A percentile compares a stretch with the other conserved stretches of the same genome.
Conservation (phyloP, 2,888 invertebrate species). For the Oxytorus armatus region DNA sequence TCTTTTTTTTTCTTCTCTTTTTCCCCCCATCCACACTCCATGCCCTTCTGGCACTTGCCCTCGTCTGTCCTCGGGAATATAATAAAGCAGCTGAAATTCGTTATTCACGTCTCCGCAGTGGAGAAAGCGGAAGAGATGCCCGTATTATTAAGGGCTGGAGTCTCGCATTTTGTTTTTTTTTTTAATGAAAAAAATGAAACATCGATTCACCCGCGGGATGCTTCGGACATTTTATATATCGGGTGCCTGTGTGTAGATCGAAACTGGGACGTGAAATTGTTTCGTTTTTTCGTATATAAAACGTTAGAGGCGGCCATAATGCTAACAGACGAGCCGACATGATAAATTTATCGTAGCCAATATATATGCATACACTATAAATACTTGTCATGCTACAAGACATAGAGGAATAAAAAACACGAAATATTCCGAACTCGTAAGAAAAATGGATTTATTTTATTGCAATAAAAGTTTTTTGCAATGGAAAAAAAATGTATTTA, state of each 20-base stretch:
- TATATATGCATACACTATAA: no score
- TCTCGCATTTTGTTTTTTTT: constrained; percentile 3
- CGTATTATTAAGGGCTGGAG: not conserved
- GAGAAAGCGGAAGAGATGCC: constrained; percentile 8
- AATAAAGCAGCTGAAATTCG: constrained; percentile 56
- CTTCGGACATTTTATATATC: constrained; percentile 23
- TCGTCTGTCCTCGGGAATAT: constrained; percentile 28
- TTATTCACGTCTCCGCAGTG: constrained; percentile 52
- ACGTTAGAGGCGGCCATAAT: constrained; percentile 2
- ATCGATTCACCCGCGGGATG: constrained; percentile 11
- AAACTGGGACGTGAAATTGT: constrained; percentile 24
- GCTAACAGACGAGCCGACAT: constrained; percentile 10
- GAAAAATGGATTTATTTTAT: constrained; percentile 28
- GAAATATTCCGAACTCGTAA: not conserved
- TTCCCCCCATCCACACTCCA: not conserved
- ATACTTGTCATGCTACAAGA: no score
- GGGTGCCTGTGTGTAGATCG: not conserved
- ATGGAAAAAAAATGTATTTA: not conserved
- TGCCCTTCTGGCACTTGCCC: constrained; percentile 6
- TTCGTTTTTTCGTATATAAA: constrained; percentile 6
- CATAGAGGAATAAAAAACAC: not conserved
- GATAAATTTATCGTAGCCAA: constrained; percentile 6
- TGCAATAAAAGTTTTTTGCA: no score
- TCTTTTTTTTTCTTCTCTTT: constrained; percentile 8
- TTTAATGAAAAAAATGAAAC: constrained; percentile 25